These are phyloP conservation scores for Argya squamiceps DNA, from an alignment of 2,797 vertebrate species.

Conservation along the genomic window DNA sequence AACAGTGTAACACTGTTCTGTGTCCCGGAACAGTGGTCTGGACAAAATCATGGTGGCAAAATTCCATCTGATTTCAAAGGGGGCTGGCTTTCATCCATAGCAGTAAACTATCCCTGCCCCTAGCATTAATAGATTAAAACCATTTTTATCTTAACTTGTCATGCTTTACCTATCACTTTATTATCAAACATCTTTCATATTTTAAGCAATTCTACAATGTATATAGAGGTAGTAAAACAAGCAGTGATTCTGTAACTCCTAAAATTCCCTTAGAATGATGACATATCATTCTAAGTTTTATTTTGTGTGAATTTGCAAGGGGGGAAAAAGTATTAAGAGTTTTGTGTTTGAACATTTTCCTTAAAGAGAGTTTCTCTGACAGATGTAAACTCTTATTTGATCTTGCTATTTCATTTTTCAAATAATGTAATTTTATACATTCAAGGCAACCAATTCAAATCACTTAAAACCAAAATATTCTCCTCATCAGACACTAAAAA, in stretches of 20 bases:
- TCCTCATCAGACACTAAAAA: neutral
- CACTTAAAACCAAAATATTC: neutral
- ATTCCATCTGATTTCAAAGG: neutral
- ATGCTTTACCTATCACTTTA: neutral
- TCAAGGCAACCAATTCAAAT: neutral
- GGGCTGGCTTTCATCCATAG: neutral
- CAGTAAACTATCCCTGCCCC: neutral
- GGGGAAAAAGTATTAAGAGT: neutral
- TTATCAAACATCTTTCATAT: neutral
- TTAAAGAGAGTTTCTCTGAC: neutral
- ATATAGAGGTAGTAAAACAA: neutral
- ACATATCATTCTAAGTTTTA: neutral
- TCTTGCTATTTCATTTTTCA: neutral
- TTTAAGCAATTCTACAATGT: neutral
- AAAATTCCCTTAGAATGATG: constrained; percentile 9
- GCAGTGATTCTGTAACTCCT: neutral
- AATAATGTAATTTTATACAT: neutral
- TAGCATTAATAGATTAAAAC: neutral
- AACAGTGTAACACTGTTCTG: too few species aligned
- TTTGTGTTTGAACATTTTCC: neutral
- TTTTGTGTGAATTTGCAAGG: neutral
- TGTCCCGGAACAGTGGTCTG: neutral
- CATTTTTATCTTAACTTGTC: neutral
- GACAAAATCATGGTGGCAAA: neutral
- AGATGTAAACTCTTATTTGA: neutral